Conservation (phyloP, 2,888 invertebrate species). For the Noctua comes region DNA sequence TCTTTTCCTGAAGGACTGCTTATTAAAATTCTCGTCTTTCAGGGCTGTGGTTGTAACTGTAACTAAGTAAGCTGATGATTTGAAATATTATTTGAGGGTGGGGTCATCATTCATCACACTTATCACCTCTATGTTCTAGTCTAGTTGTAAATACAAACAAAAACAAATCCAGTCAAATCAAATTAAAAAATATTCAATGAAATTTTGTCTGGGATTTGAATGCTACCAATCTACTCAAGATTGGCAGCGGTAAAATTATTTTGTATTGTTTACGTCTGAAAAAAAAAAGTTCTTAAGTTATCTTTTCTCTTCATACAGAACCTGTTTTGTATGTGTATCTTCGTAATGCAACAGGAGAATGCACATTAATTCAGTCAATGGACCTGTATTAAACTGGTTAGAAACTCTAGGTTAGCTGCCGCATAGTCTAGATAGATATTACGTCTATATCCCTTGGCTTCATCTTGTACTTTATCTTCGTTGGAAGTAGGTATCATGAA, state of each 20-base stretch:
- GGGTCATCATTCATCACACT: too few relatives aligned
- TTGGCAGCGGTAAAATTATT: not conserved
- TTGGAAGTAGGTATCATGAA: not conserved
- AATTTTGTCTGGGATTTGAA: not conserved
- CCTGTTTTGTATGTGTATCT: not conserved
- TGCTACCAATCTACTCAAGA: not conserved
- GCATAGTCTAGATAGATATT: conserved; percentile 14
- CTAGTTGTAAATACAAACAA: not conserved
- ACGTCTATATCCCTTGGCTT: not conserved
- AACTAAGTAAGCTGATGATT: not conserved
- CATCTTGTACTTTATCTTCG: not conserved
- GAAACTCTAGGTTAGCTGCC: conserved; percentile 45
- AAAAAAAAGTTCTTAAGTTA: not conserved
- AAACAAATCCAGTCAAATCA: not conserved
- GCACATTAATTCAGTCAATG: conserved; percentile 41
- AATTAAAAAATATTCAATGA: not conserved
- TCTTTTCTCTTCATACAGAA: conserved; percentile 19
- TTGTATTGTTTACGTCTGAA: not conserved
- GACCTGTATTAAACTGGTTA: conserved; percentile 54
- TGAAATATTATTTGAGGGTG: not conserved
- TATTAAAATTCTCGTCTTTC: not conserved
- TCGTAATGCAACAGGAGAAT: conserved; percentile 24
- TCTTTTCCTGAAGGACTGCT: not conserved
- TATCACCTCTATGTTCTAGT: too few relatives aligned
- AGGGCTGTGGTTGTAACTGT: not conserved